Percentiles rank a stretch among this genome's conserved stretches.
Evolutionary conservation across 2,113 vertebrate genomes (phyloP).

Genomic region (Lophotis ruficrista): DNA sequence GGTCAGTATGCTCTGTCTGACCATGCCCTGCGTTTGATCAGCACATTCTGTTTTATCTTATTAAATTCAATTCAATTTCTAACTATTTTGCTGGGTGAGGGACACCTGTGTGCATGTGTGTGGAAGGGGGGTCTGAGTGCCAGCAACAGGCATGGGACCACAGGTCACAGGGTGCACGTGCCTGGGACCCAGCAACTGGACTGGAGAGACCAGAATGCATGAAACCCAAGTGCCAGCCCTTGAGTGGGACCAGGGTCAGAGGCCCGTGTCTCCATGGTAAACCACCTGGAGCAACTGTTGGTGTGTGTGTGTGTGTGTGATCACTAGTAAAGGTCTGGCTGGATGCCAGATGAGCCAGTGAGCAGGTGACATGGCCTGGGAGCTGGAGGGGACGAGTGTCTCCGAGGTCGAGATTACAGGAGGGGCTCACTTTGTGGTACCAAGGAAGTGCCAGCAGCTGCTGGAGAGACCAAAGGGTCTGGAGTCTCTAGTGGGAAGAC

Average conservation of each 20-base stretch:
- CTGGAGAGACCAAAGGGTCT: not conserved
- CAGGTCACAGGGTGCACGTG: not conserved
- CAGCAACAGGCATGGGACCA: not conserved
- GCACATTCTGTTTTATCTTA: not conserved
- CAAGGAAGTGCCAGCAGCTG: not conserved
- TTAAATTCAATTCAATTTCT: not conserved
- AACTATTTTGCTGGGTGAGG: not conserved
- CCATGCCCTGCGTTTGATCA: not conserved
- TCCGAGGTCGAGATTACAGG: not conserved
- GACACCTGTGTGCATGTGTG: not conserved
- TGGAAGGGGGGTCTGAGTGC: not conserved
- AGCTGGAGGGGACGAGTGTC: not conserved
- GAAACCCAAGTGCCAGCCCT: not conserved
- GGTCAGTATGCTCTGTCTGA: not conserved
- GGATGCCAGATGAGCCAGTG: accelerated
- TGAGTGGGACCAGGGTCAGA: not conserved
- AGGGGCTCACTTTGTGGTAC: not conserved
- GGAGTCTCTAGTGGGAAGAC: not conserved
- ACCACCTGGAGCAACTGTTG: not conserved
- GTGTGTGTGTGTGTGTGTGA: not conserved
- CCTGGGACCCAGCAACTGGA: not conserved
- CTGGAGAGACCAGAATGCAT: not conserved
- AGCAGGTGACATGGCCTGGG: not conserved
- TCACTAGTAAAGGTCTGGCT: not conserved
- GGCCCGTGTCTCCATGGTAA: too few species aligned